A percentile compares a stretch with the other conserved stretches of the same genome.
phyloP scores from a whole-genome alignment of 2,888 invertebrate species.

The Achlya flavicornis region DNA sequence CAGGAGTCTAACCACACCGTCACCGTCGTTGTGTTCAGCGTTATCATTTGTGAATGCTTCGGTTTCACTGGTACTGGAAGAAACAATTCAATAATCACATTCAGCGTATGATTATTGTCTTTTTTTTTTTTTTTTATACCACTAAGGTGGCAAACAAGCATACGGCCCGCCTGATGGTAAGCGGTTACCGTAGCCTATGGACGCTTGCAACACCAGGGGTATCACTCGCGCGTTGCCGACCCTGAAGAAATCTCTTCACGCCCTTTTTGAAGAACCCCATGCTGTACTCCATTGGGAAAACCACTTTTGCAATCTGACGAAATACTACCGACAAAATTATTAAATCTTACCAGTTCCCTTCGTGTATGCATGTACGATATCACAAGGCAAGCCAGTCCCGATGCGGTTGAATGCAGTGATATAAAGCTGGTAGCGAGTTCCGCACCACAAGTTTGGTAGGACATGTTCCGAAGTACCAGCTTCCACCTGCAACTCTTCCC shows the following conservation, averaged over 20 bases:
- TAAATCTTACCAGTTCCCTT: constrained; percentile 88
- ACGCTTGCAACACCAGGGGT: no score
- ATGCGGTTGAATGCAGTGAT: constrained; percentile 96
- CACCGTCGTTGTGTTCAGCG: constrained; percentile 93
- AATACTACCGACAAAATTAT: no score
- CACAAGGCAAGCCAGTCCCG: constrained; percentile 94
- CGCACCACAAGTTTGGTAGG: constrained; percentile 93
- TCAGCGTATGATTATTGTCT: no score
- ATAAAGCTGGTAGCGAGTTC: constrained; percentile 93
- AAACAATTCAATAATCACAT: neutral
- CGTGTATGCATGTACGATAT: constrained; percentile 93
- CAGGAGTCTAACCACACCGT: constrained; percentile 94
- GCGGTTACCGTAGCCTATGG: no score
- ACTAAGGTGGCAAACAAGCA: no score
- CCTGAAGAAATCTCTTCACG: no score
- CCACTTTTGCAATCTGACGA: no score
- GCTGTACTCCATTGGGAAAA: no score
- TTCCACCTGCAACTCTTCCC: constrained; percentile 95
- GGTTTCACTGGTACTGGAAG: constrained; percentile 89
- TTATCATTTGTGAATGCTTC: constrained; percentile 91
- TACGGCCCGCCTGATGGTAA: no score
- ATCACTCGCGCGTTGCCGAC: no score
- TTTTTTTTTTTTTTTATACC: no score
- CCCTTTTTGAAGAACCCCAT: no score
- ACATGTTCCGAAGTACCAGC: constrained; percentile 91